Evolutionary conservation across 2,888 invertebrate genomes (phyloP), one percentile per base, ranked within the genome.

Genomic region (Acanthacorydalis orientalis): DNA sequence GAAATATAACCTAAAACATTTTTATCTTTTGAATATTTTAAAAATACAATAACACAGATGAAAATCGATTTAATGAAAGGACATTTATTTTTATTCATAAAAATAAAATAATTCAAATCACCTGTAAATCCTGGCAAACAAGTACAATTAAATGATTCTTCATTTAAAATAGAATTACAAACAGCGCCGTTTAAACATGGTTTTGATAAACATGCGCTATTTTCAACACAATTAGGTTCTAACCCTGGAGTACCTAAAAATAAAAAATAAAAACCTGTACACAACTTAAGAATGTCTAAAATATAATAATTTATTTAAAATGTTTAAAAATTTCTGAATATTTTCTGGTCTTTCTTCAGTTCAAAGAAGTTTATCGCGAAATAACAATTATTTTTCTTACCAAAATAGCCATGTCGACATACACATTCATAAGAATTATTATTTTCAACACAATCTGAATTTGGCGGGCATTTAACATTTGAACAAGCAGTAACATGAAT

Each of bases 161-260:
- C 68, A 23, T 23, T 23, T 23, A 23, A 23, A 52, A 69, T 65
- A 49, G 71, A 69, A 43, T 60, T 57, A 65, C 87, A 88, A n/a
- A 74, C 73, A 49, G 78, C 88, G 0, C 83, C 84, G 64, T 87
- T 81, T 52, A 71, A 70, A 59, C 89, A 89, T 39, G 80, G 83
- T 55, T 75, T 77, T 40, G 72, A 77, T 52, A 73, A 72, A 63
- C 88, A 89, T 38, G 63, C 60, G 54, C 68, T 70, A 45, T 61
- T 60, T 53, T 70, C 64, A 10, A 64, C 66, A 55, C 72, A 72
- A 50, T 70, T 68, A 31, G 38, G 15, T 14, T 12, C 11, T 38
- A 14, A 12, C 11, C 32, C 39, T 10, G 12, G 16, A 31, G n/a
- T 14, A 12, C 37, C 37, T 37, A 37, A 37, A 37, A 37, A 37